Conservation (phyloP, 2,888 invertebrate genomes). For the Oscheius myriophilus region DNA sequence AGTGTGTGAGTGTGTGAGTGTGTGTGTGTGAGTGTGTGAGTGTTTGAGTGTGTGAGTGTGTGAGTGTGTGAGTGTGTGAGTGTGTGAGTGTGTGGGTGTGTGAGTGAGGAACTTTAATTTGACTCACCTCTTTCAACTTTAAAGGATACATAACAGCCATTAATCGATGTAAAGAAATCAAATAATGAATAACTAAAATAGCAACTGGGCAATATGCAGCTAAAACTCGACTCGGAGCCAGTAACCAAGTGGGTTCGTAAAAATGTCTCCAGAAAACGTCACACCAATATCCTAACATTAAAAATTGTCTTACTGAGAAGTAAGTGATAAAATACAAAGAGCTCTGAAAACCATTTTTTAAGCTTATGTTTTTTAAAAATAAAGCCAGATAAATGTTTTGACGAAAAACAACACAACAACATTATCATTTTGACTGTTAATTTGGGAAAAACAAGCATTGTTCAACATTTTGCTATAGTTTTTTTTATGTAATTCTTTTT, state of each 20-base stretch:
- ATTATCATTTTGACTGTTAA: no score
- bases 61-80: not conserved
- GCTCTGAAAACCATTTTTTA: no score
- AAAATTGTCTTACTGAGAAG: slow-evolving; percentile 15
- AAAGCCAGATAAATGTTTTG: no score
- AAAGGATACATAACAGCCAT: slow-evolving; percentile 32
- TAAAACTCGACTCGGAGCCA: slow-evolving; percentile 40
- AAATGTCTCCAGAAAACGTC: slow-evolving; percentile 32
- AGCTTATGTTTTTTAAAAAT: no score
- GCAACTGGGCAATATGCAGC: slow-evolving; percentile 45
- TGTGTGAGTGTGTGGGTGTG: not conserved
- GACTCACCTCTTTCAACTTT: slow-evolving; percentile 19
- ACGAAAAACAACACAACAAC: no score
- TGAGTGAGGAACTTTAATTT: no score
- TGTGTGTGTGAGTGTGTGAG: no score
- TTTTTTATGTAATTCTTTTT: no score
- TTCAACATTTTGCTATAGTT: no score
- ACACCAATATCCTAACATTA: slow-evolving; percentile 35
- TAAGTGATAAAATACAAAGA: slow-evolving; percentile 19
- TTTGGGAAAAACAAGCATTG: no score
- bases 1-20: not conserved
- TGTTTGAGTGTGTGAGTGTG: not conserved
- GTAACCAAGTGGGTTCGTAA: slow-evolving; percentile 32
- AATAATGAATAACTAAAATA: slow-evolving; percentile 37
- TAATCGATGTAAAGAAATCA: slow-evolving; percentile 40